Evolutionary conservation across 1,140 invertebrate genomes (phyloP).

Genomic region (Solen grandis): DNA sequence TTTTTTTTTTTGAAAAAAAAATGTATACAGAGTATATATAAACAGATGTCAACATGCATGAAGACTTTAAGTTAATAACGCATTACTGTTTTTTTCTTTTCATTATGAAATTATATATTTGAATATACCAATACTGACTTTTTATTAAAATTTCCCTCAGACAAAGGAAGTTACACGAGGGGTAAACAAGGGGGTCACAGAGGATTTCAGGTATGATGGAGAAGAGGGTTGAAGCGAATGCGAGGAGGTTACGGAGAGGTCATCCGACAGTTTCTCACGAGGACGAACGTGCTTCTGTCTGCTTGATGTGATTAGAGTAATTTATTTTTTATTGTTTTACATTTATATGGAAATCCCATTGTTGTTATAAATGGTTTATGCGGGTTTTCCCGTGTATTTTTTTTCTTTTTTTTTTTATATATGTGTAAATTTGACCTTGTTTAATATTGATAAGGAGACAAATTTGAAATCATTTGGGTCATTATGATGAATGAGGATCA

Average conservation of each 20-base stretch:
- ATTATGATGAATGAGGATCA: no score
- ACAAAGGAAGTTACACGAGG: slow-evolving; percentile 92
- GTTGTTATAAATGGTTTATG: no score
- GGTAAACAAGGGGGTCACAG: slow-evolving; percentile 94
- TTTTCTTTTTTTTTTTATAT: no score
- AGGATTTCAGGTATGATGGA: slow-evolving; percentile 94
- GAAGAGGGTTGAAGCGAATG: slow-evolving; percentile 90
- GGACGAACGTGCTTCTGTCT: slow-evolving; percentile 80
- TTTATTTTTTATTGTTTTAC: no score
- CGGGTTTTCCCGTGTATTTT: no score
- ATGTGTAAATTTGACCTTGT: no score
- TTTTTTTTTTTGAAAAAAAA: no score
- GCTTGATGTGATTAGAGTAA: slow-evolving; percentile 36
- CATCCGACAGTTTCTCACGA: slow-evolving; percentile 89
- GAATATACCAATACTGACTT: no score
- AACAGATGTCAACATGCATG: not conserved
- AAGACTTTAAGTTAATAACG: not conserved
- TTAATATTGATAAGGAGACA: no score
- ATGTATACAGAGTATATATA: not conserved
- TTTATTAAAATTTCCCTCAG: slow-evolving; percentile 79
- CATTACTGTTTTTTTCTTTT: not conserved
- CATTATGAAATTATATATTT: not conserved
- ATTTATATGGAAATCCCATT: no score
- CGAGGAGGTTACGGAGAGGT: slow-evolving; percentile 90
- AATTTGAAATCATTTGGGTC: no score